These are phyloP conservation scores for Drosophila albomicans DNA, from an alignment of 1,140 invertebrate genomes.

Conservation along the genomic window DNA sequence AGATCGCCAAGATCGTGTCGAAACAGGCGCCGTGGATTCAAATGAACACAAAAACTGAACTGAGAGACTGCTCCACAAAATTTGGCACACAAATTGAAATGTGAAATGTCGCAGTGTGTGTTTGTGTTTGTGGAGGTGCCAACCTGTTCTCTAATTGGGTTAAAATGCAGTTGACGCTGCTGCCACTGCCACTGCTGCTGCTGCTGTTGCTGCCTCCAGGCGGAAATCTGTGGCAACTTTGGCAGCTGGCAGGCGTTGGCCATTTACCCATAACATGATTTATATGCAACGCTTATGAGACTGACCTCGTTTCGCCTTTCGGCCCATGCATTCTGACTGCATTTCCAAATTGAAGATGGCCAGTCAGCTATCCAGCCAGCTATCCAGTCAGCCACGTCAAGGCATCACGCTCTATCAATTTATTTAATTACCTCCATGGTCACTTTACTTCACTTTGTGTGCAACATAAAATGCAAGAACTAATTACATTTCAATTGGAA, in stretches of 20 bases:
- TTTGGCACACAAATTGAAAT: constrained; percentile 70
- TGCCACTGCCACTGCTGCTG: constrained; percentile 31
- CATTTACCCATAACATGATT: constrained; percentile 67
- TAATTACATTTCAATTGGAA: constrained; percentile 7
- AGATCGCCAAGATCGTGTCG: constrained; percentile 49
- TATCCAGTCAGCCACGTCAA: neutral
- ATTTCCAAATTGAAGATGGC: constrained; percentile 40
- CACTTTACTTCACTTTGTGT: neutral
- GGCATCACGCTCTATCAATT: constrained; percentile 21
- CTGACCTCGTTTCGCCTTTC: constrained; percentile 52
- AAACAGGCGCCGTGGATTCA: constrained; percentile 42
- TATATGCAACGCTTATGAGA: constrained; percentile 59
- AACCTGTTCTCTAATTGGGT: constrained; percentile 82
- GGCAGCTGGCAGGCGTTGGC: constrained; percentile 60
- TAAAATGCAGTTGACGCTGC: constrained; percentile 70
- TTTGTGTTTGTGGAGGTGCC: constrained; percentile 51
- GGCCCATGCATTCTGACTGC: constrained; percentile 14
- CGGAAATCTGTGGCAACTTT: constrained; percentile 64
- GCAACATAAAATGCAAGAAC: constrained; percentile 2
- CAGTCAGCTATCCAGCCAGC: neutral
- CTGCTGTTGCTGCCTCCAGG: constrained; percentile 55
- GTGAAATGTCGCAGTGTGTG: constrained; percentile 45
- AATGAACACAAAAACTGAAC: neutral
- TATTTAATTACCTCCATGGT: constrained; percentile 27
- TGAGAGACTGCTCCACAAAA: constrained; percentile 63